Percentiles rank a stretch among this genome's conserved stretches.
Conservation (phyloP, 2,113 vertebrate species). For the Sakesphorus luctuosus region DNA sequence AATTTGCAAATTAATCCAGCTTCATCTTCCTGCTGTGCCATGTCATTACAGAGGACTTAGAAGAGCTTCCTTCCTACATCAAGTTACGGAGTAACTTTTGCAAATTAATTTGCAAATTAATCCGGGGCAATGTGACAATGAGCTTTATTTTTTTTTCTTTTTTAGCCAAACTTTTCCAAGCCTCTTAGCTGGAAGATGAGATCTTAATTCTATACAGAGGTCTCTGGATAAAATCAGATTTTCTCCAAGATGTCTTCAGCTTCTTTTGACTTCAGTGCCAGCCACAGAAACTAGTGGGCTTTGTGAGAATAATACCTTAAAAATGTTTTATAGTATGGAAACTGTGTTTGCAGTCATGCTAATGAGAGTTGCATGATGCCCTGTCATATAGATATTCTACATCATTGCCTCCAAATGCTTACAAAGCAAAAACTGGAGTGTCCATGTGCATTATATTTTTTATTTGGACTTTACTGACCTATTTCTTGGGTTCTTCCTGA, state of each 20-base stretch:
- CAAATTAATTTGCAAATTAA: constrained; percentile 37
- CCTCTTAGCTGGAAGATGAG: background rate
- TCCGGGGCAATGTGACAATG: background rate
- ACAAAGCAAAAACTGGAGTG: background rate
- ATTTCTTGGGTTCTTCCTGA: background rate
- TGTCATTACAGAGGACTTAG: background rate
- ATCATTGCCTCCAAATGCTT: background rate
- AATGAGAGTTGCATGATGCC: background rate
- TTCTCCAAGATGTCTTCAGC: background rate
- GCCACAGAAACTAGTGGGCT: background rate
- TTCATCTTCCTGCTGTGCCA: background rate
- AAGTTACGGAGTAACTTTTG: background rate
- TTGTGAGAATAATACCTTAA: background rate
- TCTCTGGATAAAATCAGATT: background rate
- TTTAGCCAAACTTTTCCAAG: background rate
- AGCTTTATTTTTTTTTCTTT: background rate
- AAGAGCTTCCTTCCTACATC: constrained; percentile 11
- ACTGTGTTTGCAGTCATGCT: background rate
- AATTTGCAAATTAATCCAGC: constrained; percentile 46
- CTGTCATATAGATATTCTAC: background rate
- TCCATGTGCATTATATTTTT: background rate
- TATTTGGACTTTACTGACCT: background rate
- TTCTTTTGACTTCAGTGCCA: background rate
- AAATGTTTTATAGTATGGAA: background rate
- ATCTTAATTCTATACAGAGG: background rate